Percentiles rank a stretch among this genome's conserved stretches.
phyloP scores from a whole-genome alignment of 2,113 vertebrate genomes.

The Otis tarda region DNA sequence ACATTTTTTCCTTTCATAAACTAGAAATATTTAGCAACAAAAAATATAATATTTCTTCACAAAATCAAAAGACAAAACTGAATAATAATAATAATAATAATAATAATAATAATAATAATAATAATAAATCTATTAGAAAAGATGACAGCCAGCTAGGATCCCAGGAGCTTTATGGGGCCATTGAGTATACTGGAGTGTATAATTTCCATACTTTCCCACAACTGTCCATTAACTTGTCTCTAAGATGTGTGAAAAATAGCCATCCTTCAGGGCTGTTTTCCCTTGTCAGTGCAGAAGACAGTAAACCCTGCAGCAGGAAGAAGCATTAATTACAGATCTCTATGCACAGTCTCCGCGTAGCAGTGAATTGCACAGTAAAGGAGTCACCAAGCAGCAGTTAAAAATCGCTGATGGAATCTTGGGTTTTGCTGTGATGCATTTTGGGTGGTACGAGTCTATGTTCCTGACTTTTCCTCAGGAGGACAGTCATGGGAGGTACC shows the following conservation, averaged over 20 bases:
- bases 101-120: too few relatives aligned
- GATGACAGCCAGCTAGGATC: not conserved
- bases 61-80: not conserved
- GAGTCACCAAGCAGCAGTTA: not conserved
- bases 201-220: not conserved
- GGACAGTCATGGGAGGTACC: not conserved
- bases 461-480: not conserved
- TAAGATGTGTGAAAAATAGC: not conserved
- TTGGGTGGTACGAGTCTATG: not conserved
- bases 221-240: not conserved
- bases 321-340: not conserved
- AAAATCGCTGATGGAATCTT: not conserved
- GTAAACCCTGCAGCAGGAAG: not conserved
- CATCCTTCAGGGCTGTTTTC: not conserved
- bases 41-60: not conserved
- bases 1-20: not conserved
- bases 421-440: not conserved
- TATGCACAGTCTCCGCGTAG: not conserved
- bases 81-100: too few relatives aligned
- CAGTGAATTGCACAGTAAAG: not conserved
- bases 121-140: not conserved
- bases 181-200: not conserved
- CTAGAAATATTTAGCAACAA: not conserved
- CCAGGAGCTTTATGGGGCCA: not conserved
- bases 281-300: not conserved